Evolutionary conservation across 1,140 invertebrate species (phyloP), one percentile per base, ranked within the genome.

Genomic region (Lordiphosa collinella): DNA sequence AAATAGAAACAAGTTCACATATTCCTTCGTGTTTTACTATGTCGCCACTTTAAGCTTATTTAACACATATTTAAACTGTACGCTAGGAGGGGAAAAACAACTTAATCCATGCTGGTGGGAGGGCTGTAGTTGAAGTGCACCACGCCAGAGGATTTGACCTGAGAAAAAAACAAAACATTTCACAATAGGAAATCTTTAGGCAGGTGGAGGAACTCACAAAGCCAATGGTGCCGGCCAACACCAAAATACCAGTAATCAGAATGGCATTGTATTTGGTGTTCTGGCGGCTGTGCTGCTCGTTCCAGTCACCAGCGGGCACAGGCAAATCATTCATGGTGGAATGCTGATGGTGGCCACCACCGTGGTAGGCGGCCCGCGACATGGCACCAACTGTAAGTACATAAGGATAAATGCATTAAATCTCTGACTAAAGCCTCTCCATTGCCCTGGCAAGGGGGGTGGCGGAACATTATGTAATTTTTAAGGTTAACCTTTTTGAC

Each of bases 321-420:
- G 93, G 93, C 75, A 95, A 78, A 68, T 96, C 94, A 78, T 95
- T 93, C 91, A 95, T 92, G 9, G 90, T 92, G 11, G 92, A 82
- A 3, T 60, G 54, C 48, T 88, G 69, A 41, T 86, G 59, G 46
- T 89, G 58, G 3, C 59, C 58, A 16, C 61, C 57, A 41, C 62
- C 56, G n/a, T 90, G 86, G 53, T 89, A 87, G 12, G 87, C 85
- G 43, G 82, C 84, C 18, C 88, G 82, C 34, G 87, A 88, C 62
- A 89, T 38, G 32, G 70, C 85, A 36, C 66, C 87, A 68, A 61
- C 87, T 89, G 18, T 1, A 78, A 69, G 14, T 14, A 35, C 0
- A 18, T 6, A 5, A 9, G 3, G 16, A 25, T 40, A 6, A 16
- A 13, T 55, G 1, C 25, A 4, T 13, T 14, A 12, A 36, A 40